These are phyloP conservation scores for Fulmarus glacialis DNA, from an alignment of 2,113 vertebrate genomes.

Conservation along the genomic window DNA sequence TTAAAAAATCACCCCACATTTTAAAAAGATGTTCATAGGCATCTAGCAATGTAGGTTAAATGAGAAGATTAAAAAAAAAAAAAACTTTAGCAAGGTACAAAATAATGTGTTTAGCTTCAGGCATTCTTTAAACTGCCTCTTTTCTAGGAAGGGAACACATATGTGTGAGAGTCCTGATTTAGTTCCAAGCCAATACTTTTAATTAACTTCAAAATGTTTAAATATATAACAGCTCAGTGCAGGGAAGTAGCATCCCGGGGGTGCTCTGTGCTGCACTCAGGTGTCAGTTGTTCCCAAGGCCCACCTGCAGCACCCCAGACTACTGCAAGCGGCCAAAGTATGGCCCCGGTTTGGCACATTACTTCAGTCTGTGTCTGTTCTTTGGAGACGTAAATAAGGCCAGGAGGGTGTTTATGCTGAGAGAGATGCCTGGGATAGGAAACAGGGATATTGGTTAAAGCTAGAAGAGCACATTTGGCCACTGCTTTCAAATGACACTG, in stretches of 20 bases:
- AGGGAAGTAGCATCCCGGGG: background rate
- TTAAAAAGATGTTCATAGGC: conserved; percentile 17
- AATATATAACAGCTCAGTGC: conserved; percentile 57
- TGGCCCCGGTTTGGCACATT: background rate
- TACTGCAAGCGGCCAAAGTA: background rate
- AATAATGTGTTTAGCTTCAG: conserved; percentile 63
- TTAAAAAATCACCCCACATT: conserved; percentile 15
- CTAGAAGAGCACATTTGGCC: background rate
- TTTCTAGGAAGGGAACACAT: conserved; percentile 71
- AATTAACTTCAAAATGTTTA: conserved; percentile 82
- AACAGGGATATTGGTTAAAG: background rate
- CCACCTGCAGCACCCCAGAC: background rate
- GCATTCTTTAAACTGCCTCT: conserved; percentile 63
- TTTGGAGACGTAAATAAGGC: background rate
- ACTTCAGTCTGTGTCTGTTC: background rate
- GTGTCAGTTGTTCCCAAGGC: background rate
- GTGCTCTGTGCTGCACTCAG: background rate
- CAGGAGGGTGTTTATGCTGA: background rate
- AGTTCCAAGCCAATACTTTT: conserved; percentile 81
- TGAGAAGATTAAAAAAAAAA: background rate
- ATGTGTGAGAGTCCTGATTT: conserved; percentile 74
- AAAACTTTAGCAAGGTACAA: conserved; percentile 53
- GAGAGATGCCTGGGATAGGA: background rate
- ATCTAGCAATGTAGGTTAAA: conserved; percentile 52
- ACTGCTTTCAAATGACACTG: background rate